Percentiles rank a stretch among this genome's conserved stretches.
Evolutionary conservation across 2,888 invertebrate genomes (phyloP).

Genomic region (Penaeus monodon): DNA sequence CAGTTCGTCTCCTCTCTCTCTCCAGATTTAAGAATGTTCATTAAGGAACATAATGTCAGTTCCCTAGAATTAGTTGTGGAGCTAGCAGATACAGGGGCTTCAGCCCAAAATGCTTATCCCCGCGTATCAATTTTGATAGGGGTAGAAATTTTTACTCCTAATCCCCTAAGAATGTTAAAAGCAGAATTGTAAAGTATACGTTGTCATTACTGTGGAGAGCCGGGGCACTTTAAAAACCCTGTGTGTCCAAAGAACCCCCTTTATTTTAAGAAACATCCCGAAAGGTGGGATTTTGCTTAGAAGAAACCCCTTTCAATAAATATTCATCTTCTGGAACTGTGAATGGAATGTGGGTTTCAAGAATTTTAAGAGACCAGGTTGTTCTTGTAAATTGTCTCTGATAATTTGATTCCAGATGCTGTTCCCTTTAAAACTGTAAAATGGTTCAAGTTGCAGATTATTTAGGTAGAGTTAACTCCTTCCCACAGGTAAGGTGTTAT

Average conservation of each 20-base stretch:
- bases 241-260: constrained; percentile 17
- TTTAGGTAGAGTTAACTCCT: neutral
- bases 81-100: constrained; percentile 20
- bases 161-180: neutral
- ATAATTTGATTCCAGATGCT: too few species aligned
- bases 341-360: too few species aligned
- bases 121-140: neutral
- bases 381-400: too few species aligned
- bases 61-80: neutral
- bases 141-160: neutral
- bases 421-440: too few species aligned
- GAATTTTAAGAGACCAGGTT: too few species aligned
- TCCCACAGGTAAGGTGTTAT: neutral
- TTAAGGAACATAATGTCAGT: constrained; percentile 24
- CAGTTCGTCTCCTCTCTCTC: constrained; percentile 30
- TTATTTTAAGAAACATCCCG: neutral
- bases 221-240: neutral
- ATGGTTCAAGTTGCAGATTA: neutral
- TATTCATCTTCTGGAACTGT: too few species aligned
- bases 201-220: neutral
- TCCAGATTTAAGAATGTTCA: neutral
- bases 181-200: neutral
- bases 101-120: constrained; percentile 22
- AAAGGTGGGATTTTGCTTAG: neutral
- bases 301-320: too few species aligned